Percentiles rank a stretch among this genome's conserved stretches.
Evolutionary conservation across 2,888 invertebrate species (phyloP).

Genomic region (Tuta absoluta): DNA sequence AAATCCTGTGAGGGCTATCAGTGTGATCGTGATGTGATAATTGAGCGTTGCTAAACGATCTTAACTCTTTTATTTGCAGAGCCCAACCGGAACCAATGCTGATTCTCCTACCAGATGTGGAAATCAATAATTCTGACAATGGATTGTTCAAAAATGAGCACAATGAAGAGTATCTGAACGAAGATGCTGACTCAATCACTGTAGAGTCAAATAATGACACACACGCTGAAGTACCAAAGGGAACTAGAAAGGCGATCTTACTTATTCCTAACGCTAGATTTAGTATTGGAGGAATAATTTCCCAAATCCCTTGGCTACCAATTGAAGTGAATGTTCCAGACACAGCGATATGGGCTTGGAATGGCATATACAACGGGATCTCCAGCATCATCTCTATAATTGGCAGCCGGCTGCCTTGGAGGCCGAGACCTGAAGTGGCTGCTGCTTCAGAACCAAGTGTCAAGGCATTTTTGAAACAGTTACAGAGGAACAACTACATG

Average conservation of each 20-base stretch:
- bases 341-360: constrained; percentile 69
- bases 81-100: constrained; percentile 50
- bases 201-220: constrained; percentile 50
- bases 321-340: constrained; percentile 84
- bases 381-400: constrained; percentile 58
- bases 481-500: constrained; percentile 39
- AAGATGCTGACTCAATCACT: constrained; percentile 55
- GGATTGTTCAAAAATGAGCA: constrained; percentile 27
- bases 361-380: constrained; percentile 60
- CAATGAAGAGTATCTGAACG: constrained; percentile 28
- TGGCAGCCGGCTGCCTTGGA: constrained; percentile 58
- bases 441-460: constrained; percentile 37
- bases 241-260: constrained; percentile 43
- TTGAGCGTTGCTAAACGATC: background rate
- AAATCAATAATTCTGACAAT: background rate
- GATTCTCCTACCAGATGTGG: constrained; percentile 49
- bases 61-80: constrained; percentile 37
- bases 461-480: constrained; percentile 46
- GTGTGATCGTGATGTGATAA: no score
- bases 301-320: constrained; percentile 80
- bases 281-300: constrained; percentile 72
- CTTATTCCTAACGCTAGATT: constrained; percentile 51
- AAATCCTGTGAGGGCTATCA: no score
- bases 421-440: constrained; percentile 38
- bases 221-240: constrained; percentile 34